Conservation (phyloP, 2,797 vertebrate species). For the Phalloptychus januarius region DNA sequence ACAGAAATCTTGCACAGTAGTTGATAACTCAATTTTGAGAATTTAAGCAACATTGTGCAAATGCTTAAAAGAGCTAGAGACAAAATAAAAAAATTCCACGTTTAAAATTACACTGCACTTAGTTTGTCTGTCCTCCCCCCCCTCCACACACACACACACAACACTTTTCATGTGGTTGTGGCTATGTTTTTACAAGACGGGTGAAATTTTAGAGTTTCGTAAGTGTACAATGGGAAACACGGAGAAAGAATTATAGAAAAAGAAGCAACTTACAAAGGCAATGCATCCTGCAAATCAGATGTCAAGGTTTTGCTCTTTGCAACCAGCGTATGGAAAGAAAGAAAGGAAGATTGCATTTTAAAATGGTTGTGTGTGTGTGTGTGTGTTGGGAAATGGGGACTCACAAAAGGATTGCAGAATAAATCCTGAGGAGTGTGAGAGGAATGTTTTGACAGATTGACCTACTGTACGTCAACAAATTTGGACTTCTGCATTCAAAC, state of each 20-base stretch:
- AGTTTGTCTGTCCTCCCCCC: background rate
- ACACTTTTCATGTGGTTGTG: constrained; percentile 7
- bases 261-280: constrained; percentile 27
- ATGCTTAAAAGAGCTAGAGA: background rate
- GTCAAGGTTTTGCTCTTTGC: background rate
- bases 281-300: background rate
- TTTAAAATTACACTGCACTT: background rate
- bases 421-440: constrained; percentile 32
- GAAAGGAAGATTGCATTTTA: background rate
- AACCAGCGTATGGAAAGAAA: background rate
- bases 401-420: constrained; percentile 14
- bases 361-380: constrained; percentile 24
- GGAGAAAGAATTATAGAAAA: constrained; percentile 23
- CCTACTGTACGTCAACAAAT: constrained; percentile 57
- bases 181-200: constrained; percentile 18
- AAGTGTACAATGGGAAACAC: constrained; percentile 19
- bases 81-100: background rate
- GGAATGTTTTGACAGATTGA: constrained; percentile 65
- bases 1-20: background rate
- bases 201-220: constrained; percentile 23
- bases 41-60: background rate
- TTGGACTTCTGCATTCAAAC: constrained; percentile 52
- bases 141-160: too few species aligned
- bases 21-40: background rate
- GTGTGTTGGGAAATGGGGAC: background rate